A percentile compares a stretch with the other conserved stretches of the same genome.
phyloP scores from a whole-genome alignment of 1,140 invertebrate genomes.

The Brachionus sp. region DNA sequence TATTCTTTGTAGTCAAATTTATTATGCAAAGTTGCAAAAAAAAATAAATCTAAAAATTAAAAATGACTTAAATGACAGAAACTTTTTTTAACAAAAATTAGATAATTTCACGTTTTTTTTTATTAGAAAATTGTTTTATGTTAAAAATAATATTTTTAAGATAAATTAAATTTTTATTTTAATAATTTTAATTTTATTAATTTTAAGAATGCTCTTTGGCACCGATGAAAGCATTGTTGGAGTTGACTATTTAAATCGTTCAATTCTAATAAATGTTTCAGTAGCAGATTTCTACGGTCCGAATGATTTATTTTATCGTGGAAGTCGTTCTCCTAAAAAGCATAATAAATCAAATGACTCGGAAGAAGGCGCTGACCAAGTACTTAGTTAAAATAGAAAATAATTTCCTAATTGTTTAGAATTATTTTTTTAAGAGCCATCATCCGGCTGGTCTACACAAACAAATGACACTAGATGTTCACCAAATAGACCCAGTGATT shows the following conservation, averaged over 20 bases:
- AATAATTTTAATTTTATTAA: too few species aligned
- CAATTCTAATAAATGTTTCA: conserved; percentile 72
- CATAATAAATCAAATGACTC: conserved; percentile 78
- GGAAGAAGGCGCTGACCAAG: conserved; percentile 58
- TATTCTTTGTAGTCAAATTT: too few species aligned
- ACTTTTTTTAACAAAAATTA: too few species aligned
- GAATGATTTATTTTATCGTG: conserved; percentile 80
- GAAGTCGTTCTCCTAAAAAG: conserved; percentile 65
- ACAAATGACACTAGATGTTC: conserved; percentile 26
- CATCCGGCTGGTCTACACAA: not conserved
- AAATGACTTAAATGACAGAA: too few species aligned
- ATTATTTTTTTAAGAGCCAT: not conserved
- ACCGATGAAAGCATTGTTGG: conserved; percentile 89
- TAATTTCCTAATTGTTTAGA: not conserved
- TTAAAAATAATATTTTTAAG: not conserved
- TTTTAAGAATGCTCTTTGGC: conserved; percentile 93
- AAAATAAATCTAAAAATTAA: too few species aligned
- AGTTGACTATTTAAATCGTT: conserved; percentile 86
- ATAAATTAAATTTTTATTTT: not conserved
- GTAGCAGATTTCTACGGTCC: conserved; percentile 76
- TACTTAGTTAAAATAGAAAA: not conserved
- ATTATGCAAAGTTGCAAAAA: too few species aligned
- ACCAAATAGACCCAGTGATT: not conserved
- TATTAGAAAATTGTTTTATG: not conserved
- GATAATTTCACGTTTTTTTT: too few species aligned